These are phyloP conservation scores for Chrysomallon squamiferum DNA, from an alignment of 1,140 invertebrate species.

Conservation along the genomic window DNA sequence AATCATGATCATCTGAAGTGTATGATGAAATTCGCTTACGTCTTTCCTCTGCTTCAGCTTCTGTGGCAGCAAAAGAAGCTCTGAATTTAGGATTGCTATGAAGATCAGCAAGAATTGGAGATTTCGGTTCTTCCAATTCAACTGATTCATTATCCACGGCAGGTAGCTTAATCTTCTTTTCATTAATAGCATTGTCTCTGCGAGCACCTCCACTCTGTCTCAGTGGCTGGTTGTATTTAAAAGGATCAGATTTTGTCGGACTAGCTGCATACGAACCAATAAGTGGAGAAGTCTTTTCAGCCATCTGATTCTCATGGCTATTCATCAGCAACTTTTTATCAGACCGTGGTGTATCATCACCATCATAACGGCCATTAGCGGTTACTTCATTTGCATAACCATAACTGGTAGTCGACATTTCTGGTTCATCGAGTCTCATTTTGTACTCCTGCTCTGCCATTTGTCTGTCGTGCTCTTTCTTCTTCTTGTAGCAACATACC, in stretches of 20 bases:
- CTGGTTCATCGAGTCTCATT: slow-evolving; percentile 5
- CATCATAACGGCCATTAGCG: slow-evolving; percentile 17
- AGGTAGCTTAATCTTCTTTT: slow-evolving; percentile 15
- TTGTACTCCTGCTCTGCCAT: background rate
- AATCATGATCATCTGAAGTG: slow-evolving; percentile 11
- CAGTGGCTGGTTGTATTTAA: slow-evolving; percentile 1
- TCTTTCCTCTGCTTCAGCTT: slow-evolving; percentile 34
- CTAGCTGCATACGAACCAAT: background rate
- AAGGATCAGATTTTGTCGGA: background rate
- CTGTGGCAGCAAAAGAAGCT: slow-evolving; percentile 28
- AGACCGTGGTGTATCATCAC: slow-evolving; percentile 15
- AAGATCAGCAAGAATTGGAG: slow-evolving; percentile 28
- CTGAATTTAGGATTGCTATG: slow-evolving; percentile 30
- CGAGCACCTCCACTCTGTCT: background rate
- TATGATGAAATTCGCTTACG: slow-evolving; percentile 26
- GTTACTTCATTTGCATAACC: slow-evolving; percentile 12
- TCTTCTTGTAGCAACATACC: slow-evolving; percentile 31
- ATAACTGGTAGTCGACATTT: slow-evolving; percentile 10
- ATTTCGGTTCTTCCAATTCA: slow-evolving; percentile 15
- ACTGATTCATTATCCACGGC: slow-evolving; percentile 6
- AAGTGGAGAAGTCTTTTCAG: background rate
- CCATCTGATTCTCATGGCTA: background rate
- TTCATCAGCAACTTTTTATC: slow-evolving; percentile 21
- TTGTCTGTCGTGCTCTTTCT: slow-evolving; percentile 4
- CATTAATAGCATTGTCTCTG: background rate